Evolutionary conservation across 1,140 invertebrate species (phyloP), one percentile per base, ranked within the genome.

Genomic region (Frieseomelitta varia): DNA sequence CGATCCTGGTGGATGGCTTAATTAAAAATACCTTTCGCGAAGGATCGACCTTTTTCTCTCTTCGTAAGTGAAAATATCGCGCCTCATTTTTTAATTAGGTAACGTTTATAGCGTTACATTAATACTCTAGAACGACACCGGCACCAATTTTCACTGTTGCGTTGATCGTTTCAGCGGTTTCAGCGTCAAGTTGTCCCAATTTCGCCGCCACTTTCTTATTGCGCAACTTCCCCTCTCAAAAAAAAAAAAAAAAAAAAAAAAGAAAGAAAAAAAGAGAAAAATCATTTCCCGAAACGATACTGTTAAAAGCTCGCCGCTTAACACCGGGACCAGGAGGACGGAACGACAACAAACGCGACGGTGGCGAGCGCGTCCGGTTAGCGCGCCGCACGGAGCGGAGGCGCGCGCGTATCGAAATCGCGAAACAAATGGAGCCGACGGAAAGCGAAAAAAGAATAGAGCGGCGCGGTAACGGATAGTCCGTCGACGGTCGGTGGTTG

Each of bases 391-490:
- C 27, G 15, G 47, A 53, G 24, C 53, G 17, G n/a, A 53, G 21
- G 17, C 12, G 58, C 58, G n/a, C 34, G 39, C 17, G 30, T 76
- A 77, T 55, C 72, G 80, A 77, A 79, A 80, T 84, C 8, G 73
- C 19, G 39, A 71, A 84, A 74, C 24, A 67, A 78, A 78, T 81
- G 58, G 68, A 81, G 47, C 61, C 51, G 56, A 77, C n/a, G 72
- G 80, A 75, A 27, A 17, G 71, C n/a, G n/a, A n/a, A 53, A 58
- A 68, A 61, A 76, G 19, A 65, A 74, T 72, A 39, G 56, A 56
- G 56, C 24, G 34, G 67, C 27, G 63, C 65, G 61, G 87, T 85
- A 88, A 88, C 87, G 78, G 87, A 84, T 85, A 82, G 82, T 72
- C 63, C 30, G 76, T 85, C 55, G 63, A 56, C 51, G 56, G 3